A percentile compares a stretch with the other conserved stretches of the same genome.
Conservation (phyloP, 2,888 invertebrate genomes). For the Clepsis dumicolana region DNA sequence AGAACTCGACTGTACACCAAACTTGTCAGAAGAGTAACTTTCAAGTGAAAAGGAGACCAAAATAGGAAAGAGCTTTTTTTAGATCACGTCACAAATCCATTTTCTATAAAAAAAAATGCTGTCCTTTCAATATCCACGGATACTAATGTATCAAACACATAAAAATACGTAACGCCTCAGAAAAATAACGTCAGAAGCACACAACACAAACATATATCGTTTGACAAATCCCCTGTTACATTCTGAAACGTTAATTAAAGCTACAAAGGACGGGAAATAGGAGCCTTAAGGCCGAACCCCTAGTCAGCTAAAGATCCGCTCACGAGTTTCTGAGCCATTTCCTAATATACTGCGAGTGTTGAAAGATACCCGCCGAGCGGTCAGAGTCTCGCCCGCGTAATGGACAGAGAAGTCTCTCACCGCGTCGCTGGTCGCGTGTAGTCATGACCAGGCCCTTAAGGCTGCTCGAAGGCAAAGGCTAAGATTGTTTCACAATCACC, state of each 20-base stretch:
- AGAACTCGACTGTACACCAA: too few relatives aligned
- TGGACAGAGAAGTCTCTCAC: background rate
- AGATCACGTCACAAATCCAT: too few relatives aligned
- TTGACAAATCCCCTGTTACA: background rate
- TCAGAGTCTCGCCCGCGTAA: background rate
- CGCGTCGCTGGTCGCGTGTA: background rate
- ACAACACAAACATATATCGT: background rate
- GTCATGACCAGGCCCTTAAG: background rate
- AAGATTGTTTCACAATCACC: slow-evolving; percentile 13
- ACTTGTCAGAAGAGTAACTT: too few relatives aligned
- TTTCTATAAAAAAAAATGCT: too few relatives aligned
- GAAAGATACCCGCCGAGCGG: background rate
- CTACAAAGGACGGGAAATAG: background rate
- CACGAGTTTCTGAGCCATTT: background rate
- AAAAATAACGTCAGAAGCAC: background rate
- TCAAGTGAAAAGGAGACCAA: too few relatives aligned
- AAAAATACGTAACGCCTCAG: background rate
- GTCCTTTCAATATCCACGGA: background rate
- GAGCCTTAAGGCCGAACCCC: background rate
- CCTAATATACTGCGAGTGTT: too few relatives aligned
- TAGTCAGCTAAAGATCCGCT: background rate
- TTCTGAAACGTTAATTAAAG: slow-evolving; percentile 4
- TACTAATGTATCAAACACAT: background rate
- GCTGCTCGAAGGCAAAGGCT: too few relatives aligned
- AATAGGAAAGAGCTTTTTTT: too few relatives aligned